Evolutionary conservation across 2,113 vertebrate species (phyloP).

Genomic region (Poeciliopsis occidentalis): DNA sequence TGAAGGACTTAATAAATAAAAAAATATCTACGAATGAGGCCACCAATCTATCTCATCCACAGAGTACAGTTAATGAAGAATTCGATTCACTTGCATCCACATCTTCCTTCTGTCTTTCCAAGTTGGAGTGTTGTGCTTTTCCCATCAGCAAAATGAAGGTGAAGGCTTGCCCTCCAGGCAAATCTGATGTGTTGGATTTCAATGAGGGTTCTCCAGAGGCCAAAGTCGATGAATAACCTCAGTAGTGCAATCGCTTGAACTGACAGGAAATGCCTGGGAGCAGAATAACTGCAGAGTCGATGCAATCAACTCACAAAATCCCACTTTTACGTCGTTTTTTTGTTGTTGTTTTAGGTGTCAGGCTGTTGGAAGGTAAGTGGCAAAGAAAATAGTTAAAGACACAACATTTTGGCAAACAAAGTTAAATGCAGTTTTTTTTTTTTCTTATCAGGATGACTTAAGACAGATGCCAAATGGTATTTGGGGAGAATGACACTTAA

Average conservation of each 20-base stretch:
- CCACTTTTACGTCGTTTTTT: conserved; percentile 13
- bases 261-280: conserved; percentile 58
- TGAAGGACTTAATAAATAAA: not conserved
- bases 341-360: conserved; percentile 13
- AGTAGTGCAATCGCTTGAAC: conserved; percentile 32
- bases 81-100: not conserved
- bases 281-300: conserved; percentile 34
- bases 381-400: not conserved
- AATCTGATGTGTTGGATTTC: conserved; percentile 64
- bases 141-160: conserved; percentile 38
- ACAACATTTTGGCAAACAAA: not conserved
- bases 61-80: conserved; percentile 2
- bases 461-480: not conserved
- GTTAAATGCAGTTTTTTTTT: not conserved
- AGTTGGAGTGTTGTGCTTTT: conserved; percentile 22
- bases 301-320: conserved; percentile 33
- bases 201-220: conserved; percentile 54
- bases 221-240: conserved; percentile 41
- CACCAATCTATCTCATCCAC: not conserved
- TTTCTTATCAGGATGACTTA: not conserved
- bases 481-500: not conserved
- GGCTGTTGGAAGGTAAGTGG: not conserved
- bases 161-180: conserved; percentile 54
- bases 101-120: conserved; percentile 11
- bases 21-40: not conserved